Evolutionary conservation across 2,113 vertebrate species (phyloP).

Genomic region (cat (Felis catus)): DNA sequence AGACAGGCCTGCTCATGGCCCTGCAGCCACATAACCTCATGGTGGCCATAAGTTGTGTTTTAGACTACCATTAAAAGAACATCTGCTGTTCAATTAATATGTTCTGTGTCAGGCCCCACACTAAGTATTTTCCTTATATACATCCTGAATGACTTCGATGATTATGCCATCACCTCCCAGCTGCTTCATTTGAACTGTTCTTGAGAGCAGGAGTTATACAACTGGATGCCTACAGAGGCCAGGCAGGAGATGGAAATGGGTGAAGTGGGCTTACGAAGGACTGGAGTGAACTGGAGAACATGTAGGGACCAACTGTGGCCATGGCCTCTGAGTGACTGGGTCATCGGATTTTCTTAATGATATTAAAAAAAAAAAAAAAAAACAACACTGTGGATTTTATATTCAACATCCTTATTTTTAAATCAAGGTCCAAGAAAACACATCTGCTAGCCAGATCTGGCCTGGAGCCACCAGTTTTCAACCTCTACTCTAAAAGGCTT

Average conservation of each 20-base stretch:
- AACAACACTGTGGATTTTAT: not conserved
- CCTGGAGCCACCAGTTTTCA: not conserved
- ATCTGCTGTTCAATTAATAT: not conserved
- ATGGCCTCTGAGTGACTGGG: not conserved
- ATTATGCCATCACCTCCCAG: not conserved
- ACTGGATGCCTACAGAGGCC: not conserved
- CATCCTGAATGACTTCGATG: not conserved
- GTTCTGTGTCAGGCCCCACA: not conserved
- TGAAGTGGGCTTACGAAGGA: not conserved
- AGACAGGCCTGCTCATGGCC: not conserved
- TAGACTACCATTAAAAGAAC: not conserved
- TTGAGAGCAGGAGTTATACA: not conserved
- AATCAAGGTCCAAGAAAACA: constrained; percentile 34
- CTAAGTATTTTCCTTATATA: not conserved
- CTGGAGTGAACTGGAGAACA: not conserved
- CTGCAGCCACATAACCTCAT: not conserved
- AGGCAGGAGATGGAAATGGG: not conserved
- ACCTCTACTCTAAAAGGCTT: not conserved
- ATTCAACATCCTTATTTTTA: not conserved
- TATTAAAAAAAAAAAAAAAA: not conserved
- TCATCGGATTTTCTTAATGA: not conserved
- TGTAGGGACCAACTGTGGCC: not conserved
- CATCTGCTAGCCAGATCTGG: not conserved
- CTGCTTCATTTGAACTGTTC: not conserved
- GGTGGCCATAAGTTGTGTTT: not conserved